Evolutionary conservation across 1,140 invertebrate genomes (phyloP), one percentile per base, ranked within the genome.

Genomic region (Hestina assimilis): DNA sequence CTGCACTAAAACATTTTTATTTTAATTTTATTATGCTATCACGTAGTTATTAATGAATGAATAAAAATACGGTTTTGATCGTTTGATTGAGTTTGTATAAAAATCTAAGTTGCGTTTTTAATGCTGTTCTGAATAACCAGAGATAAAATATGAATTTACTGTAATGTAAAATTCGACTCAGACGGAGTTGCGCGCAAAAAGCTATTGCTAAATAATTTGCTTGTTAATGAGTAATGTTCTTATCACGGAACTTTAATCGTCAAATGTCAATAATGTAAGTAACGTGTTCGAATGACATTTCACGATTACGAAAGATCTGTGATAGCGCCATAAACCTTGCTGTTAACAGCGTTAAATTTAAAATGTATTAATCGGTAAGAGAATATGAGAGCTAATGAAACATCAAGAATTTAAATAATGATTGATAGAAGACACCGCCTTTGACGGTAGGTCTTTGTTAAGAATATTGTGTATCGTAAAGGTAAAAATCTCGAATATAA

Each of bases 191-290:
- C n/a, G n/a, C n/a, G n/a, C n/a, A n/a, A n/a, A n/a, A n/a, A n/a
- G n/a, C n/a, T n/a, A n/a, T 19, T 9, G 9, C 20, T 48, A 9
- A 48, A 35, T 48, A 35, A 45, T 54, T 53, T 15, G 41, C 28
- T 17, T 45, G 12, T 47, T 56, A 56, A 47, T 17, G 23, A 29
- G 31, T 38, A 47, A 47, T 48, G 14, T 43, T 50, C 43, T 51
- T 58, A 58, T 50, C 38, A 21, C 26, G 12, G 9, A 19, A 6
- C 17, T 28, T 46, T 51, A 58, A 58, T 50, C 45, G 46, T 50
- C 55, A 57, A 58, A 58, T 58, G 55, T 58, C 55, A 58, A 51
- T 58, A 58, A 56, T 33, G 53, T 33, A 56, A 33, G 55, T 51
- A 58, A 58, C 40, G 9, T 51, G 46, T 58, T 43, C 41, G 51